A percentile compares a stretch with the other conserved stretches of the same genome.
These are phyloP conservation scores for Megaleporinus macrocephalus DNA, from an alignment of 2,113 vertebrate species.

Conservation along the genomic window DNA sequence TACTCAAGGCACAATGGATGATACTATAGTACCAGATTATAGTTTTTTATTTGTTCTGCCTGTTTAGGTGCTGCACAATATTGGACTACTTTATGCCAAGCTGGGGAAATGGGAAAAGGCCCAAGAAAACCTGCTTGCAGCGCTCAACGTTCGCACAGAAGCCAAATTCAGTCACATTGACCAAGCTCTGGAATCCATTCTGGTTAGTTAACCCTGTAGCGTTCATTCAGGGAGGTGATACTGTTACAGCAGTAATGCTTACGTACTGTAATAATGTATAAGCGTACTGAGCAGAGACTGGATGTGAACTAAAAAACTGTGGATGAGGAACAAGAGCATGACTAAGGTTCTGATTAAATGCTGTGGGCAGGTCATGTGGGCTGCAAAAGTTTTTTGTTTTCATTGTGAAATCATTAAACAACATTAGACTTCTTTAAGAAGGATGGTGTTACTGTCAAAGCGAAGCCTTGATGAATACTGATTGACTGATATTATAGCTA, in stretches of 20 bases:
- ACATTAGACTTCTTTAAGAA: background rate
- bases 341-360: background rate
- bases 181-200: slow-evolving; percentile 85
- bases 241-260: background rate
- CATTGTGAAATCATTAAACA: too few relatives aligned
- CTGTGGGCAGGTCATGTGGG: slow-evolving; percentile 24
- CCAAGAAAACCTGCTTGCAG: slow-evolving; percentile 82
- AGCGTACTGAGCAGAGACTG: too few relatives aligned
- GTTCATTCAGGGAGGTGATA: background rate
- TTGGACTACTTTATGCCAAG: slow-evolving; percentile 81
- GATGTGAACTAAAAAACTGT: background rate
- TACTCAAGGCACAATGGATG: too few relatives aligned
- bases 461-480: too few relatives aligned
- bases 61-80: slow-evolving; percentile 88
- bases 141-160: slow-evolving; percentile 83
- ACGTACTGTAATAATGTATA: background rate
- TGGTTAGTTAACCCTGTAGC: slow-evolving; percentile 75
- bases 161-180: slow-evolving; percentile 85
- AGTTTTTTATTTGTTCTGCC: too few relatives aligned
- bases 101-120: slow-evolving; percentile 87
- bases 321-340: background rate
- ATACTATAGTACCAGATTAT: too few relatives aligned
- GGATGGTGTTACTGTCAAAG: background rate
- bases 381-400: background rate
- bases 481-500: too few relatives aligned